These are phyloP conservation scores for Desmophyllum pertusum DNA, from an alignment of 92 coral and sea anemone genomes.

Conservation along the genomic window DNA sequence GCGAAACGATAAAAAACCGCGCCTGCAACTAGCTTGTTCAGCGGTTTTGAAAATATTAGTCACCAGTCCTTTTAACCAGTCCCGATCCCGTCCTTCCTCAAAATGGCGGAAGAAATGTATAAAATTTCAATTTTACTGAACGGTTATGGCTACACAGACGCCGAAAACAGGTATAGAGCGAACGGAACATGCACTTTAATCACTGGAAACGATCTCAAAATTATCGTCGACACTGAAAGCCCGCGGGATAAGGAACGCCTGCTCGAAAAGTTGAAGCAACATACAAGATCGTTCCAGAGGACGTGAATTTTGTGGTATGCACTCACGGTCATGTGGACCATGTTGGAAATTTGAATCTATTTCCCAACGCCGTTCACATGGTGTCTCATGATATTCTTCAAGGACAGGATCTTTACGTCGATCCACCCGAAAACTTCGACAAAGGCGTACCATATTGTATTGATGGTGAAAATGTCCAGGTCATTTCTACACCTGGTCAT, in stretches of 20 bases:
- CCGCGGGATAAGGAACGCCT: slow-evolving; percentile 79
- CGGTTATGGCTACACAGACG: slow-evolving; percentile 85
- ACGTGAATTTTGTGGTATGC: slow-evolving; percentile 83
- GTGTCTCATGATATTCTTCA: slow-evolving; percentile 81
- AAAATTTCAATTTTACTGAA: slow-evolving; percentile 71
- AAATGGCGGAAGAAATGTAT: slow-evolving; percentile 55
- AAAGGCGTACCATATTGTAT: slow-evolving; percentile 64
- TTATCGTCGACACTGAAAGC: slow-evolving; percentile 94
- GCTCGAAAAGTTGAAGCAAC: slow-evolving; percentile 50
- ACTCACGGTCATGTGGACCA: slow-evolving; percentile 98
- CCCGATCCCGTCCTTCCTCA: neutral
- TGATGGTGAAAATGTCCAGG: slow-evolving; percentile 73
- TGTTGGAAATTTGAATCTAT: slow-evolving; percentile 91
- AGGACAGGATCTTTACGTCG: slow-evolving; percentile 72
- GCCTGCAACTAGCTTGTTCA: slow-evolving; percentile 30
- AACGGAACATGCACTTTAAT: slow-evolving; percentile 83
- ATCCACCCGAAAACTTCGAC: slow-evolving; percentile 67
- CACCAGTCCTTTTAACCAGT: slow-evolving; percentile 22
- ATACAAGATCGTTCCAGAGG: slow-evolving; percentile 55
- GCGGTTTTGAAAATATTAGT: slow-evolving; percentile 17
- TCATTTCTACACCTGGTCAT: slow-evolving; percentile 92
- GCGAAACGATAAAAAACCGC: neutral
- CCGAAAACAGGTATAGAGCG: slow-evolving; percentile 75
- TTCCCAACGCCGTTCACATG: slow-evolving; percentile 78
- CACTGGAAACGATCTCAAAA: slow-evolving; percentile 57